Base-by-base conservation (phyloP, 2,797 vertebrate species). In the Rhodeus uyekii region DNA sequence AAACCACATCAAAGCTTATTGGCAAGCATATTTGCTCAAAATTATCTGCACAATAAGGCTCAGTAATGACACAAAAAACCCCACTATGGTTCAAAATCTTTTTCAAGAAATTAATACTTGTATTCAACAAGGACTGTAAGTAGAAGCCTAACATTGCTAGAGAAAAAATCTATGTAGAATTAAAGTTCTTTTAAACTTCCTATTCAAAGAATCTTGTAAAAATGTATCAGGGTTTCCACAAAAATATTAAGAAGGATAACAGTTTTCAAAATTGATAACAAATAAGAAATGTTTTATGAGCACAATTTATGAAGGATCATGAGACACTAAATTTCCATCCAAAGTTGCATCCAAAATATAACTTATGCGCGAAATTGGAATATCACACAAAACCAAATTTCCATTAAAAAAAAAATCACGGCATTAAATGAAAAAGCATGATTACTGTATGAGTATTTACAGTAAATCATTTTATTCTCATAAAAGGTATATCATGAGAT, bases 1-100 rank as follows among this genome's bases (percentile, higher is more conserved):
- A 64, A 77, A 77, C 42, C 48, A 32, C 16, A 68, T 79, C 48
- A 69, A 77, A 50, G 14, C 29, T 50, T 36, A 36, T 14, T 65
- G 42, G n/a, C 34, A 42, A 60, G 5, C 42, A 60, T 60, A 44
- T 76, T 44, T 78, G 44, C 8, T 76, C 27, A 34, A 61, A 48
- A 76, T 63, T 0, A 76, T 34, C 19, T 24, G 19, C 39, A 48
- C 29, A 78, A 27, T 46, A 34, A 76, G 53, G 24, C 55, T 61
- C 3, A 9, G 24, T 19, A 18, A 74, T 55, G 9, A 73, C 2
- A 5, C 27, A 9, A 50, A 32, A n/a, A 36, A 72, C 34, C 13
- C 4, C 19, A n/a, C 48, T 14, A 73, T 2, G 3, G 13, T 24
- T 53, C 10, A 53, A 73, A 48, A 14, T 5, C 48, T 71, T 10